Percentiles rank a stretch among this genome's conserved stretches.
phyloP scores from a whole-genome alignment of 2,888 invertebrate species.

The Leptopterna dolabrata region DNA sequence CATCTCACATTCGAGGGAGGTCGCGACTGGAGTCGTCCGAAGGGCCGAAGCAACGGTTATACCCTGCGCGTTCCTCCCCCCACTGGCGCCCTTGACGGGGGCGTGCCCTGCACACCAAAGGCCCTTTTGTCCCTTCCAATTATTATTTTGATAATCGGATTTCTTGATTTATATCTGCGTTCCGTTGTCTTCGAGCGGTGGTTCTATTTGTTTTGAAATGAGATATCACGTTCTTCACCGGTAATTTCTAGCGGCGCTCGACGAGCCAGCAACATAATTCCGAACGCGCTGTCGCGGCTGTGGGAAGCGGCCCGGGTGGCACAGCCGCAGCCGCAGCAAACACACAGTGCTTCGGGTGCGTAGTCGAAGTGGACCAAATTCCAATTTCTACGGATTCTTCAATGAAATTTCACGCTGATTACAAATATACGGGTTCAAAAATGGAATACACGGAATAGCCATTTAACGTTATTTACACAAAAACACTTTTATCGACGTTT shows the following conservation, averaged over 20 bases:
- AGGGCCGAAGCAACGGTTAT: neutral
- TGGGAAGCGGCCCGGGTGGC: no score
- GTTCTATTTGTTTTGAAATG: constrained; percentile 30
- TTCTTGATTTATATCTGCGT: constrained; percentile 34
- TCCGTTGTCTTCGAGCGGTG: neutral
- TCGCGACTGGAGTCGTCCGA: neutral
- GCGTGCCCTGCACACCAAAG: neutral
- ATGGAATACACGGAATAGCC: no score
- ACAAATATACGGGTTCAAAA: no score
- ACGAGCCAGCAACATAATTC: no score
- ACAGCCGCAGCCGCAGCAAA: no score
- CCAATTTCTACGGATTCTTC: no score
- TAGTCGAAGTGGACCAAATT: no score
- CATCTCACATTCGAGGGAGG: neutral
- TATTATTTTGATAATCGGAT: constrained; percentile 35
- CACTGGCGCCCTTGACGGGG: neutral
- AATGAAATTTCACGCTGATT: no score
- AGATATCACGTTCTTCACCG: constrained; percentile 7
- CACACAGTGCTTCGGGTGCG: no score
- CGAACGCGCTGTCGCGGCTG: no score
- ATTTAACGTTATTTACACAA: no score
- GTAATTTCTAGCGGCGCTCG: neutral
- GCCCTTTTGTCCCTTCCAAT: constrained; percentile 13
- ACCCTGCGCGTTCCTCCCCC: neutral
- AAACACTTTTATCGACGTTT: no score